phyloP scores from a whole-genome alignment of 1,140 invertebrate species.

The Sycophaga agraensis region DNA sequence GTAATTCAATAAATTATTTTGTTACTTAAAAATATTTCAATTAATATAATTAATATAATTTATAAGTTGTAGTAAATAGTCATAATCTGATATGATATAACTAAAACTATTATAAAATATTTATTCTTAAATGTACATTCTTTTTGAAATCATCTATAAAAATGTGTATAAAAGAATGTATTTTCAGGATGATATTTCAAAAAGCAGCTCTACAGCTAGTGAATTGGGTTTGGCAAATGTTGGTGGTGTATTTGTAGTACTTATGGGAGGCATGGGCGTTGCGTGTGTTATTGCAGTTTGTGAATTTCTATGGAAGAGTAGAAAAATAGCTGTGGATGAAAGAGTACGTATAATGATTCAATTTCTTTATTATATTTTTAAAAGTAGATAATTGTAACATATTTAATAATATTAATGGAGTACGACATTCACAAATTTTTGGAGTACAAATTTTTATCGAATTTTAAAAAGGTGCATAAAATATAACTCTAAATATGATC shows the following conservation, averaged over 20 bases:
- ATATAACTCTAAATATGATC: too few relatives aligned
- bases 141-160: background rate
- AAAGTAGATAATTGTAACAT: background rate
- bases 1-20: too few relatives aligned
- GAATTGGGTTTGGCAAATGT: constrained; percentile 88
- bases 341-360: constrained; percentile 65
- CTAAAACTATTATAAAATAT: too few relatives aligned
- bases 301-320: constrained; percentile 91
- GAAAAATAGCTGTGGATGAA: constrained; percentile 88
- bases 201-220: constrained; percentile 80
- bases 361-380: background rate
- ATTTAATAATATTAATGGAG: too few relatives aligned
- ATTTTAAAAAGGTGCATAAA: too few relatives aligned
- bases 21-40: too few relatives aligned
- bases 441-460: too few relatives aligned
- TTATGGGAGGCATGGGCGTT: constrained; percentile 87
- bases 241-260: constrained; percentile 92
- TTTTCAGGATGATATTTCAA: constrained; percentile 76
- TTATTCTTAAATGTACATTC: too few relatives aligned
- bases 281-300: constrained; percentile 86
- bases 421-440: too few relatives aligned
- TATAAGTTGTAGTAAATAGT: too few relatives aligned
- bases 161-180: constrained; percentile 28
- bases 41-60: too few relatives aligned
- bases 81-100: too few relatives aligned